Conservation (phyloP, 2,113 vertebrate genomes). For the Lagopus leucura region DNA sequence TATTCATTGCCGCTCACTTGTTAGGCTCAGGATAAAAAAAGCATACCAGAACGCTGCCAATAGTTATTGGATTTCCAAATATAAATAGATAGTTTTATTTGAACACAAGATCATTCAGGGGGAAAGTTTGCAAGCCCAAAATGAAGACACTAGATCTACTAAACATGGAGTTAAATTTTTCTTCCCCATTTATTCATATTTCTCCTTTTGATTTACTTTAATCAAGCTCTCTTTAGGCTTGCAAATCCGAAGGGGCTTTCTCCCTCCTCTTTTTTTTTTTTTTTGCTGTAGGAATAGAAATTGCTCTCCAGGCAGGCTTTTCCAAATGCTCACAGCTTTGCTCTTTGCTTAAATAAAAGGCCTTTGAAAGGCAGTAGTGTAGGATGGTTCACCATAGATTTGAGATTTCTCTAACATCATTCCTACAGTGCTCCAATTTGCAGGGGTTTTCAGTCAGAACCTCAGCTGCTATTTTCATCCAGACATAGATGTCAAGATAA, state of each 20-base stretch:
- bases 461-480: conserved; percentile 32
- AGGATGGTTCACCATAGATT: background rate
- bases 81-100: background rate
- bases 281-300: background rate
- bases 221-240: background rate
- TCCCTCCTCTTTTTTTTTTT: background rate
- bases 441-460: background rate
- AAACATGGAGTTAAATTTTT: background rate
- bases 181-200: background rate
- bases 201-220: conserved; percentile 30
- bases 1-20: background rate
- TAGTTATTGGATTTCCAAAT: background rate
- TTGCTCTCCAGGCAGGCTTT: background rate
- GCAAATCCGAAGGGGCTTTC: background rate
- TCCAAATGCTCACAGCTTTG: background rate
- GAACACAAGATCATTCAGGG: background rate
- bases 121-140: background rate
- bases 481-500: conserved; percentile 18
- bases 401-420: conserved; percentile 23
- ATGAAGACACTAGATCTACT: background rate
- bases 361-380: background rate
- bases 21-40: background rate
- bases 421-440: background rate
- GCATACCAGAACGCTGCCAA: background rate
- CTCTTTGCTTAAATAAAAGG: conserved; percentile 17